Evolutionary conservation across 2,797 vertebrate species (phyloP).

Genomic region (Hippocampus kuda): DNA sequence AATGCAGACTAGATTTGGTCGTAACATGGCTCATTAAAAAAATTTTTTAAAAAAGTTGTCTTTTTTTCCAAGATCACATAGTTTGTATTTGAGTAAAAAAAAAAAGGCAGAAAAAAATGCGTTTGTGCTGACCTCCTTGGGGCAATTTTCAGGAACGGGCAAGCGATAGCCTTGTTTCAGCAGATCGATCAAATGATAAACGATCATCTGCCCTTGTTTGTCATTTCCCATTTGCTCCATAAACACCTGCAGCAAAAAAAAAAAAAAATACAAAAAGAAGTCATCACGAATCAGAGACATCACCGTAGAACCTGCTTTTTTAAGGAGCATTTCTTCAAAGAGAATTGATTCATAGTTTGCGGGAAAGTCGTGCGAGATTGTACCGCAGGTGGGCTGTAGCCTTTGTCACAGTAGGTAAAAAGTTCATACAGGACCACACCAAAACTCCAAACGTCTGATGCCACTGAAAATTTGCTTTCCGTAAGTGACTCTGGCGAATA

Average conservation of each 20-base stretch:
- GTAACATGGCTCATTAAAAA: too few relatives aligned
- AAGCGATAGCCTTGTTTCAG: conserved; percentile 79
- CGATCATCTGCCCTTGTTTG: conserved; percentile 98
- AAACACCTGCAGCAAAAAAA: conserved; percentile 74
- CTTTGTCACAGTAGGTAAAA: conserved; percentile 92
- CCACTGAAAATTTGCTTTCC: conserved; percentile 95
- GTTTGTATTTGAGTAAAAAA: neutral
- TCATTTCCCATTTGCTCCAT: conserved; percentile 96
- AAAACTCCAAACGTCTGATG: conserved; percentile 96
- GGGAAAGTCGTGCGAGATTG: neutral
- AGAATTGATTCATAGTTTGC: neutral
- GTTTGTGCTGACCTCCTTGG: conserved; percentile 71
- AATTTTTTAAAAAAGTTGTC: too few relatives aligned
- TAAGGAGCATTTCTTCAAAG: neutral
- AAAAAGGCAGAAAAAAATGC: neutral
- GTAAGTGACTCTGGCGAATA: conserved; percentile 94
- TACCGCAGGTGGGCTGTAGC: conserved; percentile 90
- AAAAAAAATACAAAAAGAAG: too few relatives aligned
- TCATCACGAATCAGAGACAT: neutral
- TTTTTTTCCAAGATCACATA: too few relatives aligned
- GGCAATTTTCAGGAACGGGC: conserved; percentile 78
- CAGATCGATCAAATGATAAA: conserved; percentile 91
- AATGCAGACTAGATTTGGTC: too few relatives aligned
- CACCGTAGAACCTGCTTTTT: neutral
- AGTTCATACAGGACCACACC: conserved; percentile 95